Conservation (phyloP, 23 tunicate species). For the Phallusia fumigata region DNA sequence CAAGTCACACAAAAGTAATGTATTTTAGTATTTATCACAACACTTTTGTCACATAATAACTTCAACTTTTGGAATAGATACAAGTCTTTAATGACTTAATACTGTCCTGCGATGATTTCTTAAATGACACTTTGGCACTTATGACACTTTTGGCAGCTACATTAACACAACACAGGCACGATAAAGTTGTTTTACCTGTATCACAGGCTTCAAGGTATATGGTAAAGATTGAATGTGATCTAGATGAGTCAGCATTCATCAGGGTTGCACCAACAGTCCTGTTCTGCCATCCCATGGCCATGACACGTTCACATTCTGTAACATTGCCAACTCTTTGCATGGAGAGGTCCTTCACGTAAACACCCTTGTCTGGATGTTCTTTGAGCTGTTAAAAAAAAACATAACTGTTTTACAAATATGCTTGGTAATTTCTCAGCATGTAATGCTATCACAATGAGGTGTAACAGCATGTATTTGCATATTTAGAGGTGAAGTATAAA, state of each 20-base stretch:
- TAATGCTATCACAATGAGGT: too few species aligned
- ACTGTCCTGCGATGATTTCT: too few species aligned
- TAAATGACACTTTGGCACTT: too few species aligned
- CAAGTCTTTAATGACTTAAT: too few species aligned
- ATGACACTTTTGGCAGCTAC: too few species aligned
- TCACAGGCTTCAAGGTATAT: constrained; percentile 98
- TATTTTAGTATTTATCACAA: background rate
- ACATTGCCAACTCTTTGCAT: constrained; percentile 79
- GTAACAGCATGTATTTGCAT: too few species aligned
- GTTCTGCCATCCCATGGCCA: constrained; percentile 94
- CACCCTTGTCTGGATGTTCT: constrained; percentile 95
- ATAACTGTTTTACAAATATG: background rate
- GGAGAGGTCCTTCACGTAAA: constrained; percentile 84
- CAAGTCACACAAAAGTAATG: background rate
- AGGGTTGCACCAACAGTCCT: constrained; percentile 93
- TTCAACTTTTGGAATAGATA: too few species aligned
- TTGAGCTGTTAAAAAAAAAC: constrained; percentile 65
- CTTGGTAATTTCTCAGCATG: too few species aligned
- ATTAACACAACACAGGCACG: background rate
- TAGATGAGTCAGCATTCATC: constrained; percentile 97
- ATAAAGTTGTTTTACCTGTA: constrained; percentile 43
- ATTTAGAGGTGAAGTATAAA: too few species aligned
- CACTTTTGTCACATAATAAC: too few species aligned
- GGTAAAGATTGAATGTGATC: constrained; percentile 97
- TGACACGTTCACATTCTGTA: constrained; percentile 82